These are phyloP conservation scores for Colletes collaris DNA, from an alignment of 2,888 invertebrate genomes.

Conservation along the genomic window DNA sequence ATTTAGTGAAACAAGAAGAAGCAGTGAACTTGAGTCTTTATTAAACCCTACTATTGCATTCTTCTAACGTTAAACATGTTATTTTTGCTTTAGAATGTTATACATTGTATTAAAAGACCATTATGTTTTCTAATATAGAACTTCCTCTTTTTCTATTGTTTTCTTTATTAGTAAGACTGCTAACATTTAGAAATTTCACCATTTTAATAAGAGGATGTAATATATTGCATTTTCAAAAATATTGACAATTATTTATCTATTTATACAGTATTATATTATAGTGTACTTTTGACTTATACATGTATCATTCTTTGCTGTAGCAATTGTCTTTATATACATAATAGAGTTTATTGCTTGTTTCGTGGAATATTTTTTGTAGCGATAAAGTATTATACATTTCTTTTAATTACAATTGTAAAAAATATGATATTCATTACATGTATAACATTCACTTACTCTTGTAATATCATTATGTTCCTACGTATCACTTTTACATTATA, in stretches of 20 bases:
- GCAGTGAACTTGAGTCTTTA: conserved; percentile 34
- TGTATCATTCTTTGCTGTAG: conserved; percentile 7
- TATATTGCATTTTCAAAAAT: conserved; percentile 12
- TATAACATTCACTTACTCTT: conserved; percentile 51
- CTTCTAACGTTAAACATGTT: conserved; percentile 27
- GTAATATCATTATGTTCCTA: conserved; percentile 24
- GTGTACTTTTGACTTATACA: neutral
- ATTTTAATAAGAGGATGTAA: conserved; percentile 18
- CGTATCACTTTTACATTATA: conserved; percentile 13
- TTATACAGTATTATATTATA: conserved; percentile 3
- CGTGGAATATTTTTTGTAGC: conserved; percentile 7
- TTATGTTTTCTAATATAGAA: conserved; percentile 32
- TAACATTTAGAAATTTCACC: conserved; percentile 24
- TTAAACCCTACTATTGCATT: conserved; percentile 26
- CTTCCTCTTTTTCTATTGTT: neutral
- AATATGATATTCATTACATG: conserved; percentile 35
- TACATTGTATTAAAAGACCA: conserved; percentile 44
- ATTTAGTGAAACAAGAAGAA: conserved; percentile 39
- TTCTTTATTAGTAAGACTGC: conserved; percentile 19
- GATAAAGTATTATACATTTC: conserved; percentile 12
- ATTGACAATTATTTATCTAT: conserved; percentile 9
- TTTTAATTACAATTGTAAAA: conserved; percentile 4
- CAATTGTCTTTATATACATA: conserved; percentile 1
- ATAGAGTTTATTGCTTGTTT: conserved; percentile 28
- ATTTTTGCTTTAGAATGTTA: conserved; percentile 49